These are phyloP conservation scores for Caenorhabditis sp. DNA, from an alignment of 2,888 invertebrate genomes.

Conservation along the genomic window DNA sequence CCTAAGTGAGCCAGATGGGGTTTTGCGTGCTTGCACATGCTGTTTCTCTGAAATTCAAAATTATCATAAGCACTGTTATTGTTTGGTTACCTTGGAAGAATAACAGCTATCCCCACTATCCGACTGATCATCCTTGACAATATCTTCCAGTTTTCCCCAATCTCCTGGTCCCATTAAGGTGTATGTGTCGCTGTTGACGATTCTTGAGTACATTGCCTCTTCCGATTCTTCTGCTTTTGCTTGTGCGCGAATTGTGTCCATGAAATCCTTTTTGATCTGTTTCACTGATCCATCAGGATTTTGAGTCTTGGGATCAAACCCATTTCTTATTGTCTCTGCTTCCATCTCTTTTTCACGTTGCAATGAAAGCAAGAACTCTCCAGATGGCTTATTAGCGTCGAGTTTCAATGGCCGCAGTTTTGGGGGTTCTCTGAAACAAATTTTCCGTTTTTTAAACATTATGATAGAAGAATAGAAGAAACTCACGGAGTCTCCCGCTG, in stretches of 20 bases:
- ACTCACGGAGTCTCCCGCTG: constrained; percentile 7
- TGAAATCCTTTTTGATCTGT: constrained; percentile 13
- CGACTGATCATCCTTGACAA: constrained; percentile 53
- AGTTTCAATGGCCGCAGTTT: constrained; percentile 23
- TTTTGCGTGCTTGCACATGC: constrained; percentile 8
- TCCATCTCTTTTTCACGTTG: constrained; percentile 29
- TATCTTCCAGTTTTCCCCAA: constrained; percentile 25
- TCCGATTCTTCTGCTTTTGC: constrained; percentile 1
- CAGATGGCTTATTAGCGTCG: constrained; percentile 34
- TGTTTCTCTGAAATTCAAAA: constrained; percentile 26
- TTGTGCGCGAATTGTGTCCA: not conserved
- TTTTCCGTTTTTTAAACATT: not conserved
- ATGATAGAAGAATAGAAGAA: too few relatives aligned
- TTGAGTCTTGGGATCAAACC: constrained; percentile 6
- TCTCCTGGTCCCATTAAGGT: constrained; percentile 39
- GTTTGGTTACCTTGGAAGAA: constrained; percentile 66
- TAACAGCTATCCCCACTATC: constrained; percentile 77
- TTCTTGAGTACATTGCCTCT: not conserved
- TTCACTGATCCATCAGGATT: constrained; percentile 28
- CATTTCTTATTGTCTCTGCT: constrained; percentile 6
- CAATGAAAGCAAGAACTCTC: constrained; percentile 12
- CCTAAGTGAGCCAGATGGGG: constrained; percentile 24
- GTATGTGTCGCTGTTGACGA: constrained; percentile 10
- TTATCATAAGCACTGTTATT: constrained; percentile 19
- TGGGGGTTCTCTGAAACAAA: constrained; percentile 28